phyloP scores from a whole-genome alignment of 2,888 invertebrate genomes.

The Agrotis clavis region DNA sequence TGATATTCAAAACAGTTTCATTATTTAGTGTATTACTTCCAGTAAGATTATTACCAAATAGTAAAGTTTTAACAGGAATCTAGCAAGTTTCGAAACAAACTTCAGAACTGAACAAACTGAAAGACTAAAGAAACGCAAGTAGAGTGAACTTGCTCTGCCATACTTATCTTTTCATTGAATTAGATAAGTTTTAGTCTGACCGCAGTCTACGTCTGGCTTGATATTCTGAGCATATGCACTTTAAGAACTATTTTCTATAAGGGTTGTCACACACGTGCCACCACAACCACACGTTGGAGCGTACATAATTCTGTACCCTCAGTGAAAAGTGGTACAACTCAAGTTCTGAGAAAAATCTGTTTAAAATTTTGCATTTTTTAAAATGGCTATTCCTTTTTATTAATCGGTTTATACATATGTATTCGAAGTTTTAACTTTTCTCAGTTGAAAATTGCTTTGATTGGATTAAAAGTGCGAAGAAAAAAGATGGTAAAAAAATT shows the following conservation, averaged over 20 bases:
- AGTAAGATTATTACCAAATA: background rate
- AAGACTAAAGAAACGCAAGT: slow-evolving; percentile 25
- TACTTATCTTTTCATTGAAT: slow-evolving; percentile 46
- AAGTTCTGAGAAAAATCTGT: too few relatives aligned
- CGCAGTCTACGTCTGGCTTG: slow-evolving; percentile 16
- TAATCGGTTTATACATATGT: too few relatives aligned
- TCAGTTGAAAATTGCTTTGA: too few relatives aligned
- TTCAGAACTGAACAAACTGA: slow-evolving; percentile 14
- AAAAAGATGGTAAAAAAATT: too few relatives aligned
- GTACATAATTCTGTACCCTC: too few relatives aligned
- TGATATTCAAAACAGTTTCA: background rate
- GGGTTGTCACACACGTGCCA: too few relatives aligned
- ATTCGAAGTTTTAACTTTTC: too few relatives aligned
- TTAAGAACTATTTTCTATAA: background rate
- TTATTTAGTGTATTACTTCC: background rate
- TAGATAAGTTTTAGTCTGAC: slow-evolving; percentile 39
- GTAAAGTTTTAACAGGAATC: slow-evolving; percentile 1
- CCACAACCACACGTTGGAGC: too few relatives aligned
- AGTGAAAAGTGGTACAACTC: too few relatives aligned
- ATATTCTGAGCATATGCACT: background rate
- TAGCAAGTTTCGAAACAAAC: slow-evolving; percentile 5
- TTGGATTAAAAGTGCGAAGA: too few relatives aligned
- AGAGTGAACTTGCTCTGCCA: slow-evolving; percentile 27
- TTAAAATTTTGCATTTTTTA: too few relatives aligned
- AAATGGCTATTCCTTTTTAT: too few relatives aligned